Conservation (phyloP, 2,888 invertebrate genomes). For the Chromoteleia sp. region DNA sequence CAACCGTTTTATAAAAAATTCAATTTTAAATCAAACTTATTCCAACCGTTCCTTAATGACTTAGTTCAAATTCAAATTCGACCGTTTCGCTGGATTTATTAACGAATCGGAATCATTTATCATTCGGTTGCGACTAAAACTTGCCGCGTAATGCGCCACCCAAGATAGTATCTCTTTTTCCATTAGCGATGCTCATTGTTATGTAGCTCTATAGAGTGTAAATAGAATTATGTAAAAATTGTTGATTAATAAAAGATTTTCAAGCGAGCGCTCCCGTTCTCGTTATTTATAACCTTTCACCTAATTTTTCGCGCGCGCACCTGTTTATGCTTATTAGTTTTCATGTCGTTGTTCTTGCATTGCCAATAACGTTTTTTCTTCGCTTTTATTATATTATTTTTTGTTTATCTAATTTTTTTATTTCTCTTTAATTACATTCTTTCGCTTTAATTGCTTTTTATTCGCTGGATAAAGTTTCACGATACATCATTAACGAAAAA, state of each 20-base stretch:
- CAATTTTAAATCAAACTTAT: conserved; percentile 4
- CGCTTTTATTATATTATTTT: too few species aligned
- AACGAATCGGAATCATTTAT: conserved; percentile 24
- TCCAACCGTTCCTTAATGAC: background rate
- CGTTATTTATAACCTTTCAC: conserved; percentile 39
- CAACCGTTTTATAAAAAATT: background rate
- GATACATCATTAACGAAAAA: too few species aligned
- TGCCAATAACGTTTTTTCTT: too few species aligned
- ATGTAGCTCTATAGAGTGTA: background rate
- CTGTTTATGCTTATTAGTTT: background rate
- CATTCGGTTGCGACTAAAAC: conserved; percentile 4
- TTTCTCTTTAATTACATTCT: too few species aligned
- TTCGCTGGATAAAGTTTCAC: too few species aligned
- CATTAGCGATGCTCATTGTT: conserved; percentile 31
- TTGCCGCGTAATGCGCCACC: conserved; percentile 32
- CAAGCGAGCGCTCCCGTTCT: background rate
- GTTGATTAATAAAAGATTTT: conserved; percentile 25
- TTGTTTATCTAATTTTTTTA: too few species aligned
- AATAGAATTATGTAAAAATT: conserved; percentile 18
- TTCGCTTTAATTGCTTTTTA: too few species aligned
- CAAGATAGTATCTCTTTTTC: conserved; percentile 23
- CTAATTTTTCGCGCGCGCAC: conserved; percentile 13
- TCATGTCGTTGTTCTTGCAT: background rate
- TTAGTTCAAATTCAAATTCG: conserved; percentile 16
- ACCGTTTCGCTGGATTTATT: conserved; percentile 21